Evolutionary conservation across 1,140 invertebrate species (phyloP).

Genomic region (Phocides pigmalion): DNA sequence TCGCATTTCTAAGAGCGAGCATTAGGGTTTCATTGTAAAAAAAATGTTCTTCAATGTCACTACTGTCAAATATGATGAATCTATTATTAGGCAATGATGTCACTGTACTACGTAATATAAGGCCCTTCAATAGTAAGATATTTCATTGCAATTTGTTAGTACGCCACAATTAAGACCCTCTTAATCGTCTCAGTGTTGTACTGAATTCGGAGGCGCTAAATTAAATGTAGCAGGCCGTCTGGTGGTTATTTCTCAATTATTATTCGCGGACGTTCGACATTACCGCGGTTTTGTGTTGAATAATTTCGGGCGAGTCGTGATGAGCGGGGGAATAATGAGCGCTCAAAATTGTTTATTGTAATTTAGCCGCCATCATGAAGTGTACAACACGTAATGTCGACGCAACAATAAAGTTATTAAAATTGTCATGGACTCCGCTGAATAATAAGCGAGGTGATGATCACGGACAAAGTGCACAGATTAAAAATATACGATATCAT

Average conservation of each 20-base stretch:
- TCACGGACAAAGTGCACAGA: constrained; percentile 34
- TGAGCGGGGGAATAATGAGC: constrained; percentile 75
- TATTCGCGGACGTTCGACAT: constrained; percentile 73
- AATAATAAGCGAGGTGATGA: constrained; percentile 43
- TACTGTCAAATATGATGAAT: too few relatives aligned
- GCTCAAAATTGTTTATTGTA: constrained; percentile 79
- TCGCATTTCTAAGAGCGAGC: too few relatives aligned
- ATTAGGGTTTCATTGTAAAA: too few relatives aligned
- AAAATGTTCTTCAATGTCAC: too few relatives aligned
- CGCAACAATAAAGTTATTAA: constrained; percentile 77
- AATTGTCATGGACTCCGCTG: constrained; percentile 65
- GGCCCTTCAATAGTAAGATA: constrained; percentile 9
- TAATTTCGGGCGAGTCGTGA: constrained; percentile 74
- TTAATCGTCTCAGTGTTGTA: constrained; percentile 53
- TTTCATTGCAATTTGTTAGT: constrained; percentile 40
- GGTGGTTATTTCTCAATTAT: constrained; percentile 78
- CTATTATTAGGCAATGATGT: background rate
- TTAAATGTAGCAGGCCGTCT: constrained; percentile 68
- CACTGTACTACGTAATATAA: constrained; percentile 17
- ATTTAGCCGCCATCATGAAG: constrained; percentile 70
- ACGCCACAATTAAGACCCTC: constrained; percentile 42
- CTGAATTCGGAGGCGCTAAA: constrained; percentile 68
- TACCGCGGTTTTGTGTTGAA: constrained; percentile 72
- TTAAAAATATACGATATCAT: constrained; percentile 36
- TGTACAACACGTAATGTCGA: constrained; percentile 65